A percentile compares a stretch with the other conserved stretches of the same genome.
Evolutionary conservation across 2,797 vertebrate species (phyloP).

Genomic region (Pyrocephalus nanus): DNA sequence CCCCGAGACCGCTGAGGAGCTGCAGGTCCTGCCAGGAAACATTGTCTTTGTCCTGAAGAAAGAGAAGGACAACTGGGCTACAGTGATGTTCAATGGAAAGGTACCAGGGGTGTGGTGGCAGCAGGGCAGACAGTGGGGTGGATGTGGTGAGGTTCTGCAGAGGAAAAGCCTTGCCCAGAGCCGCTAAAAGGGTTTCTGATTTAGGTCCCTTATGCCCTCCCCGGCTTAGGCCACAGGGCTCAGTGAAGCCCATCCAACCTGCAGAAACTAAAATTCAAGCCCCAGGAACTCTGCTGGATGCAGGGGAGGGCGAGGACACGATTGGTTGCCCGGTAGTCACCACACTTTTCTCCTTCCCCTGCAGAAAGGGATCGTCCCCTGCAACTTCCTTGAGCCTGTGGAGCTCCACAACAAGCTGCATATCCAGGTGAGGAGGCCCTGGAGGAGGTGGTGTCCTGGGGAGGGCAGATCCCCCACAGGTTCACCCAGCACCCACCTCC

Average conservation of each 20-base stretch:
- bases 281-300: neutral
- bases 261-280: neutral
- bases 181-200: neutral
- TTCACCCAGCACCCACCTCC: neutral
- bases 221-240: neutral
- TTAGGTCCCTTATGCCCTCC: neutral
- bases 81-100: constrained; percentile 93
- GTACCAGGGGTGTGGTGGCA: constrained; percentile 61
- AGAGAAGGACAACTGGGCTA: constrained; percentile 93
- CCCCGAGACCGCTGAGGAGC: constrained; percentile 87
- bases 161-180: neutral
- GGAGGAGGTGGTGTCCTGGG: neutral
- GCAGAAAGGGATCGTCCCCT: constrained; percentile 93
- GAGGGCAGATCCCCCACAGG: neutral
- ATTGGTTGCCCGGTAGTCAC: neutral
- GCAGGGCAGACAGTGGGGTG: neutral
- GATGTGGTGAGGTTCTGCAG: neutral
- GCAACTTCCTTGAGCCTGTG: constrained; percentile 89
- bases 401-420: constrained; percentile 79
- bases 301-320: neutral
- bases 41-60: constrained; percentile 94
- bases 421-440: constrained; percentile 52
- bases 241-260: neutral
- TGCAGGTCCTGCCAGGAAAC: constrained; percentile 92
- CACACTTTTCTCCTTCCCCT: neutral